These are phyloP conservation scores for Phortica magna DNA, from an alignment of 2,888 invertebrate genomes.

Conservation along the genomic window DNA sequence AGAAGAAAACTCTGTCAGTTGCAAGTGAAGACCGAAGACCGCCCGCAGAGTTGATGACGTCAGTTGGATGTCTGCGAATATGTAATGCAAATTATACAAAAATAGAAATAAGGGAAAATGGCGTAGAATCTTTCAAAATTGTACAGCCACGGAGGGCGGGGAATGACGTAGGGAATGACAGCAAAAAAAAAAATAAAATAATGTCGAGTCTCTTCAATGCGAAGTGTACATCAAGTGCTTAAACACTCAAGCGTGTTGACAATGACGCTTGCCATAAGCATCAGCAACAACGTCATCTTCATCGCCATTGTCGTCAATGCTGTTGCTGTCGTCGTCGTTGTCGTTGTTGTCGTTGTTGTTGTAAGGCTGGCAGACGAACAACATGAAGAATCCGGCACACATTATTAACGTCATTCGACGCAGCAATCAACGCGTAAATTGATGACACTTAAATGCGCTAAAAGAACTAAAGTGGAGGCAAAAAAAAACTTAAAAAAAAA, in stretches of 20 bases:
- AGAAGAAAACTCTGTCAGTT: neutral
- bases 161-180: no score
- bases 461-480: neutral
- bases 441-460: slow-evolving; percentile 19
- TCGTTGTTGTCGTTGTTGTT: neutral
- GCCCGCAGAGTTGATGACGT: no score
- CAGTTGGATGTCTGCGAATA: no score
- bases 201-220: slow-evolving; percentile 37
- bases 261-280: no score
- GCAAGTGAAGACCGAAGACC: neutral
- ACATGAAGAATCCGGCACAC: neutral
- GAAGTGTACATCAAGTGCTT: slow-evolving; percentile 41
- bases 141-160: no score
- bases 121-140: no score
- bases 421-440: slow-evolving; percentile 23
- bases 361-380: neutral
- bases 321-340: neutral
- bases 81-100: no score
- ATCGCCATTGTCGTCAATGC: neutral
- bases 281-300: no score
- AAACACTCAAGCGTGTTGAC: neutral
- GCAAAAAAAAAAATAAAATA: no score
- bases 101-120: no score
- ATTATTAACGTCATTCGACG: slow-evolving; percentile 27
- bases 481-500: neutral